These are phyloP conservation scores for Connochaetes taurinus DNA, from an alignment of 2,113 vertebrate species.

Conservation along the genomic window DNA sequence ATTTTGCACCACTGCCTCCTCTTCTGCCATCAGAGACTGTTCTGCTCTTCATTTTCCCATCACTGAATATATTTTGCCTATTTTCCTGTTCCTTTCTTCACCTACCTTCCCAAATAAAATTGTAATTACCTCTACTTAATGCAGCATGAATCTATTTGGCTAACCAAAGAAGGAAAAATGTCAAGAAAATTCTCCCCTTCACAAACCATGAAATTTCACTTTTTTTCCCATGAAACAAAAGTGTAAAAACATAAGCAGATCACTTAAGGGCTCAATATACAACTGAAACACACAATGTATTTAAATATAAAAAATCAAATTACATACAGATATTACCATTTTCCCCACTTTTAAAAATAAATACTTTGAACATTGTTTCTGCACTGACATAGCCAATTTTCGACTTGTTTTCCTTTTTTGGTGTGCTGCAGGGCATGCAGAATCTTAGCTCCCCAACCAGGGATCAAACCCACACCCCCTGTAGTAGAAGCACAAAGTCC, in stretches of 20 bases:
- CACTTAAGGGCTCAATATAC: not conserved
- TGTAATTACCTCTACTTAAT: not conserved
- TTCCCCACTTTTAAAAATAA: not conserved
- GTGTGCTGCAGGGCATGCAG: not conserved
- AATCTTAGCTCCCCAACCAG: not conserved
- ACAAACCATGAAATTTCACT: not conserved
- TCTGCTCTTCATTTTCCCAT: not conserved
- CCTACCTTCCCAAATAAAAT: not conserved
- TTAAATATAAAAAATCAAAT: not conserved
- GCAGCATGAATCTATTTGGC: not conserved
- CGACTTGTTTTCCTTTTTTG: not conserved
- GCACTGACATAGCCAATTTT: not conserved
- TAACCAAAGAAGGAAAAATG: not conserved
- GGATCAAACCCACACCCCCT: not conserved
- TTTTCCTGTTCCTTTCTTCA: not conserved
- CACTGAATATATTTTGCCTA: not conserved
- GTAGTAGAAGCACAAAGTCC: not conserved
- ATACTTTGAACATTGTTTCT: not conserved
- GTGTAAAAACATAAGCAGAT: not conserved
- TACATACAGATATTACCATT: not conserved
- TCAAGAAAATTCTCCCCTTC: not conserved
- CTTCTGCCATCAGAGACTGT: not conserved
- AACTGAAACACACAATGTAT: not conserved
- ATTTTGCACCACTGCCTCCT: not conserved
- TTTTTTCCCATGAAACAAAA: not conserved